These are phyloP conservation scores for Drosophila saltans DNA, from an alignment of 1,140 invertebrate species.

Conservation along the genomic window DNA sequence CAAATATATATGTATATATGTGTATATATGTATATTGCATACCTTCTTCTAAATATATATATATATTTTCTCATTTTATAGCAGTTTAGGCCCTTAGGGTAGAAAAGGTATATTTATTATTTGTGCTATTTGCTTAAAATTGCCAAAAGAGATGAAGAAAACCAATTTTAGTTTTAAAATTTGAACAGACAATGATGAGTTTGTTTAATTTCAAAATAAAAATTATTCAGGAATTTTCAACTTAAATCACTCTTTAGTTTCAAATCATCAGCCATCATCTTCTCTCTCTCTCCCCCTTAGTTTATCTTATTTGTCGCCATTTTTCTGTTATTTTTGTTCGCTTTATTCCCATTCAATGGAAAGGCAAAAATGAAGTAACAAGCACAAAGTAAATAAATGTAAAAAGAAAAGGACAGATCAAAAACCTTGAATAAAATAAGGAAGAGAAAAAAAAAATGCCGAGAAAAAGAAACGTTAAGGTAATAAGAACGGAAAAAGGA, in stretches of 20 bases:
- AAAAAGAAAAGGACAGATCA: slow-evolving; percentile 6
- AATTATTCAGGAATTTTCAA: background rate
- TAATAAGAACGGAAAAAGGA: background rate
- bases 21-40: slow-evolving; percentile 13
- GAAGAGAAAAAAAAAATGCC: background rate
- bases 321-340: background rate
- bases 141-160: slow-evolving; percentile 22
- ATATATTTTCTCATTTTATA: slow-evolving; percentile 8
- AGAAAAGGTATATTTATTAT: slow-evolving; percentile 9
- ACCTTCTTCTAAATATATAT: background rate
- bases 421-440: slow-evolving; percentile 8
- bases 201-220: background rate
- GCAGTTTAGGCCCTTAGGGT: background rate
- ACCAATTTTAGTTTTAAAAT: background rate
- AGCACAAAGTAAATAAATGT: slow-evolving; percentile 4
- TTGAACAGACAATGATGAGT: background rate
- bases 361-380: slow-evolving; percentile 2
- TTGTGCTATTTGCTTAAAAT: slow-evolving; percentile 13
- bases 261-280: background rate
- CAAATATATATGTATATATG: slow-evolving; percentile 16
- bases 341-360: background rate
- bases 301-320: background rate
- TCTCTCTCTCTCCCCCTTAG: background rate
- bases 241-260: background rate
- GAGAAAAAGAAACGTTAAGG: background rate